Evolutionary conservation across 2,888 invertebrate genomes (phyloP).

Genomic region (Tachina fera): DNA sequence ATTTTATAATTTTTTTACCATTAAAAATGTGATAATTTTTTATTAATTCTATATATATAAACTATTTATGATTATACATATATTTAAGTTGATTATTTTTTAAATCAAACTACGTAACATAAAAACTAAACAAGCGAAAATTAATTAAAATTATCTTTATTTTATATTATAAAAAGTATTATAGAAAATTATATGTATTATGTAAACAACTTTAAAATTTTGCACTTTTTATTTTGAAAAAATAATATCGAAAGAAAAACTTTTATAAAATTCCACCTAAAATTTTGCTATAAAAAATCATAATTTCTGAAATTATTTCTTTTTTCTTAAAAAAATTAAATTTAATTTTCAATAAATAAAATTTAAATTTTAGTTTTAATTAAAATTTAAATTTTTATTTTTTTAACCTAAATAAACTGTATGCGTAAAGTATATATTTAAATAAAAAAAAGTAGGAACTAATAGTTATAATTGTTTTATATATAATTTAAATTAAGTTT

Average conservation of each 20-base stretch:
- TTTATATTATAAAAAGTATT: slow-evolving; percentile 63
- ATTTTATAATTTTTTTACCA: slow-evolving; percentile 59
- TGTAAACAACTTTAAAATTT: slow-evolving; percentile 32
- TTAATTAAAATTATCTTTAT: slow-evolving; percentile 32
- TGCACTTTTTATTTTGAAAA: slow-evolving; percentile 14
- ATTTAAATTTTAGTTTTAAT: slow-evolving; percentile 54
- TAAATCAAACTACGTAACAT: slow-evolving; percentile 9
- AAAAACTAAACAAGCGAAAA: slow-evolving; percentile 14
- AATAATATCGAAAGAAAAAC: slow-evolving; percentile 8
- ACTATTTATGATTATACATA: slow-evolving; percentile 26
- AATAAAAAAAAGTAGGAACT: slow-evolving; percentile 39
- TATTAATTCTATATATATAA: slow-evolving; percentile 44
- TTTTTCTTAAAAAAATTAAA: slow-evolving; percentile 9
- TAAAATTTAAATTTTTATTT: slow-evolving; percentile 64
- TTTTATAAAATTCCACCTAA: slow-evolving; percentile 36
- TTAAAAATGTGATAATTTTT: slow-evolving; percentile 70
- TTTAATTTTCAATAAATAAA: slow-evolving; percentile 39
- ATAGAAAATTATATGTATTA: slow-evolving; percentile 67
- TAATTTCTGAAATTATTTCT: slow-evolving; percentile 25
- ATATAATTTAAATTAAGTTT: slow-evolving; percentile 61
- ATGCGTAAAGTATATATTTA: background rate
- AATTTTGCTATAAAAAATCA: slow-evolving; percentile 42
- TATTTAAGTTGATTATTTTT: slow-evolving; percentile 51
- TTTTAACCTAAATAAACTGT: background rate
- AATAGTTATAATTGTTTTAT: slow-evolving; percentile 49